A percentile compares a stretch with the other conserved stretches of the same genome.
phyloP scores from a whole-genome alignment of 2,113 vertebrate genomes.

The Thymallus thymallus region DNA sequence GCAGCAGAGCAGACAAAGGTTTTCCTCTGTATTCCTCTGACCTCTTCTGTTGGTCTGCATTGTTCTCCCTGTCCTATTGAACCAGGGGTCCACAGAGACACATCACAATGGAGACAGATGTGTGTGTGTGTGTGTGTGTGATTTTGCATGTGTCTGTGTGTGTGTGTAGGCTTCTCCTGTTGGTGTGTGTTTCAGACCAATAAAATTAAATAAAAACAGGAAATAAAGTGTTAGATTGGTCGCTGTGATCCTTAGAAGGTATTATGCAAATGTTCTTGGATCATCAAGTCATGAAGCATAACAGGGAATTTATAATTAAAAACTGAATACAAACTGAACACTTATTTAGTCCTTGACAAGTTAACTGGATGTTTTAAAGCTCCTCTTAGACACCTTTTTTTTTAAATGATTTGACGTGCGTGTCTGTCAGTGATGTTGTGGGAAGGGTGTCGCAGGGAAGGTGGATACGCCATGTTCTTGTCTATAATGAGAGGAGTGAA shows the following conservation, averaged over 20 bases:
- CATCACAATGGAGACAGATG: slow-evolving; percentile 58
- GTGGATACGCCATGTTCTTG: neutral
- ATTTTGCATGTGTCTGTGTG: neutral
- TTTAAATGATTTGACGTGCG: no score
- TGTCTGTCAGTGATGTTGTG: neutral
- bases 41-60: slow-evolving; percentile 61
- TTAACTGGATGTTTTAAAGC: neutral
- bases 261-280: neutral
- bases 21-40: slow-evolving; percentile 55
- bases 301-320: neutral
- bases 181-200: neutral
- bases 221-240: neutral
- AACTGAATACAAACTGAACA: neutral
- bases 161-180: slow-evolving; percentile 25
- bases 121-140: neutral
- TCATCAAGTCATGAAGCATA: neutral
- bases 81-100: slow-evolving; percentile 60
- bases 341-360: neutral
- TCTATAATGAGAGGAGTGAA: neutral
- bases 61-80: slow-evolving; percentile 74
- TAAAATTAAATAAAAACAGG: neutral
- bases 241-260: neutral
- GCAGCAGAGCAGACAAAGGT: slow-evolving; percentile 56
- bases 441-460: neutral
- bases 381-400: neutral